Evolutionary conservation across 2,888 invertebrate genomes (phyloP).

Genomic region (Hirtodrosophila confusa): DNA sequence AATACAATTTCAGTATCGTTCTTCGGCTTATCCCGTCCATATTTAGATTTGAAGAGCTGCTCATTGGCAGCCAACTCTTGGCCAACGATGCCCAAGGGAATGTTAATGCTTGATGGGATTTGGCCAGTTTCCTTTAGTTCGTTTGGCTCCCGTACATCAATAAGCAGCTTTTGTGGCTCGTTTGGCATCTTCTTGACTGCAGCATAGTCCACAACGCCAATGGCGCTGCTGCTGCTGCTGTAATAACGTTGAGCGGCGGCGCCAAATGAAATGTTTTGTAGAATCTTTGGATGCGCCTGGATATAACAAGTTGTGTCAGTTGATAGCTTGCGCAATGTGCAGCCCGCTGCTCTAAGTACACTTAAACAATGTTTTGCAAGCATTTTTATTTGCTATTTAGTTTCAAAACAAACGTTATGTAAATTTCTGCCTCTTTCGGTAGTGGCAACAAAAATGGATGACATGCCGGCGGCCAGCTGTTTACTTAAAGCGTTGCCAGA

Average conservation of each 20-base stretch:
- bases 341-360: constrained; percentile 8
- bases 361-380: constrained; percentile 25
- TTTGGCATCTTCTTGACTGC: constrained; percentile 84
- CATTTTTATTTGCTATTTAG: constrained; percentile 25
- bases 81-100: constrained; percentile 86
- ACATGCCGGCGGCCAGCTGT: constrained; percentile 50
- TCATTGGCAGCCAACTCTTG: constrained; percentile 61
- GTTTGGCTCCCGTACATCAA: constrained; percentile 91
- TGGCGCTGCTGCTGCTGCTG: constrained; percentile 27
- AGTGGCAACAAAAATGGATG: background rate
- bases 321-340: background rate
- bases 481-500: constrained; percentile 34
- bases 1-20: constrained; percentile 87
- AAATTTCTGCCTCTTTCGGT: constrained; percentile 26
- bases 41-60: constrained; percentile 86
- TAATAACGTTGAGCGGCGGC: constrained; percentile 17
- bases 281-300: background rate
- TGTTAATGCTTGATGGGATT: constrained; percentile 90
- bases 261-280: background rate
- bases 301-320: background rate
- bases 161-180: constrained; percentile 85
- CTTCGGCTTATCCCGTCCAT: constrained; percentile 86
- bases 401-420: constrained; percentile 51
- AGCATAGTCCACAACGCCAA: constrained; percentile 64
- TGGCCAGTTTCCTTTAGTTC: constrained; percentile 89